Percentiles rank a stretch among this genome's conserved stretches.
These are phyloP conservation scores for Pangasius krempfi DNA, from an alignment of 2,797 vertebrate species.

Conservation along the genomic window DNA sequence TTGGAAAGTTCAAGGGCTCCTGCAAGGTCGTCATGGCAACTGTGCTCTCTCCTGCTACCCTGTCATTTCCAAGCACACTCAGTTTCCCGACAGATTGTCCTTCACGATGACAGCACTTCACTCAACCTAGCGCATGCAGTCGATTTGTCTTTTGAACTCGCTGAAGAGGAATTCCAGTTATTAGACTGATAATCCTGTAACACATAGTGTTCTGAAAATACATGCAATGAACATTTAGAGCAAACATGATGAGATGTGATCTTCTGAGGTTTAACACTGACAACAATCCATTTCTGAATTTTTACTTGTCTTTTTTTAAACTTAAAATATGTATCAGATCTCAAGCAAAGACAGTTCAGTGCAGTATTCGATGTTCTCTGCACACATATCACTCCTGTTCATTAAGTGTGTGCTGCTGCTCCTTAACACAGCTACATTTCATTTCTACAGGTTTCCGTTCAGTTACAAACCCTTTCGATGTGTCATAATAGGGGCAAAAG, in stretches of 20 bases:
- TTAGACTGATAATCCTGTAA: not conserved
- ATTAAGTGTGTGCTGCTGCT: not conserved
- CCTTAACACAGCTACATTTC: not conserved
- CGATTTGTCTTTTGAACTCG: slow-evolving; percentile 16
- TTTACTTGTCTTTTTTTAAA: not conserved
- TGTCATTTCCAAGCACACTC: slow-evolving; percentile 81
- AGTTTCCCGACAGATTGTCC: slow-evolving; percentile 69
- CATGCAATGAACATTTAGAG: not conserved
- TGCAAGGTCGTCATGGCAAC: slow-evolving; percentile 89
- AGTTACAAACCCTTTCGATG: not conserved
- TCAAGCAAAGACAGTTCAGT: not conserved
- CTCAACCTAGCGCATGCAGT: slow-evolving; percentile 34
- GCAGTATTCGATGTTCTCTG: not conserved
- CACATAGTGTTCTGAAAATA: not conserved
- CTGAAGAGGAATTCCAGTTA: not conserved
- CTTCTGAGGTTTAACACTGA: not conserved
- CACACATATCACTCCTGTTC: not conserved
- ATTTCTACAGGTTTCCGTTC: not conserved
- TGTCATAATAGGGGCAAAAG: not conserved
- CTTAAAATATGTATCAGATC: not conserved
- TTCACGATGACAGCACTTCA: slow-evolving; percentile 64
- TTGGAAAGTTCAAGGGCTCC: slow-evolving; percentile 83
- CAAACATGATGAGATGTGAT: not conserved
- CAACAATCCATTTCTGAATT: not conserved
- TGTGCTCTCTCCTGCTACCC: slow-evolving; percentile 81